Conservation (phyloP, 2,888 invertebrate genomes). For the Cataglyphis albicans region DNA sequence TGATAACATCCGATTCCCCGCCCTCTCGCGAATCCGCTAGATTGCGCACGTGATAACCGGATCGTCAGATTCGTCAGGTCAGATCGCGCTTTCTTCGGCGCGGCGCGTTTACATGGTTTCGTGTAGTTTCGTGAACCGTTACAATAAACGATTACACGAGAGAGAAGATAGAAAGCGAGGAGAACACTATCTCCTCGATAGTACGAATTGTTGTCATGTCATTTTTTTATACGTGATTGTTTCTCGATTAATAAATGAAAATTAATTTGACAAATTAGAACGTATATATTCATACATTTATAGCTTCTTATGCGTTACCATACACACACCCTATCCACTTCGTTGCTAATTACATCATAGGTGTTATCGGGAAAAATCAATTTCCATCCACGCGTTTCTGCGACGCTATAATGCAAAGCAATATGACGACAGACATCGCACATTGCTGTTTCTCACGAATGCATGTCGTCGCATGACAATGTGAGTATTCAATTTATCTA, state of each 20-base stretch:
- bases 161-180: not conserved
- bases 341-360: not conserved
- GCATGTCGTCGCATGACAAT: not conserved
- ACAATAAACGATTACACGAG: not conserved
- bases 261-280: not conserved
- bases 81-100: not conserved
- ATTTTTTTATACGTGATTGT: not conserved
- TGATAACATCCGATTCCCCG: not conserved
- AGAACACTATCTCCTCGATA: not conserved
- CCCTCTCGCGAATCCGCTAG: not conserved
- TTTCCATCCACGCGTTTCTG: slow-evolving; percentile 6
- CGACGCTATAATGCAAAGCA: slow-evolving; percentile 35
- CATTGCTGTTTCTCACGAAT: not conserved
- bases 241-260: not conserved
- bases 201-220: not conserved
- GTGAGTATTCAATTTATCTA: slow-evolving; percentile 53
- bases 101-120: not conserved
- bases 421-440: slow-evolving; percentile 6
- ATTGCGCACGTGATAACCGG: not conserved
- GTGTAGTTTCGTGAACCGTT: not conserved
- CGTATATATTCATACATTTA: not conserved
- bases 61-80: not conserved
- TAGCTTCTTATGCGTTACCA: not conserved
- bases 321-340: not conserved
- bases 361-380: slow-evolving; percentile 49